Evolutionary conservation across 2,888 invertebrate genomes (phyloP).

Genomic region (Pandemis corylana): DNA sequence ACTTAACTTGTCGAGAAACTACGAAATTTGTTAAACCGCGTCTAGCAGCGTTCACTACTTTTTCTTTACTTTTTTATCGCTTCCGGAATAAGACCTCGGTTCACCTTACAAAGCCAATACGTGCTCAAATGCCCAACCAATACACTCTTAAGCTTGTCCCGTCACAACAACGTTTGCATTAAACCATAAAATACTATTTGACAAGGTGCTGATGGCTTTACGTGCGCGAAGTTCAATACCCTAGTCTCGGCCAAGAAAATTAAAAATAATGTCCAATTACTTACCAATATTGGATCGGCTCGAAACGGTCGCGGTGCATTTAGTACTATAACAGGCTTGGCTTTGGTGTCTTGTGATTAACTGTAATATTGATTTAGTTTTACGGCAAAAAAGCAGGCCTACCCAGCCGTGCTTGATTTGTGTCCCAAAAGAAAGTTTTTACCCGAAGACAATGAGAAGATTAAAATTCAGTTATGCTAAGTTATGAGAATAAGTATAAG

Average conservation of each 20-base stretch:
- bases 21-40: neutral
- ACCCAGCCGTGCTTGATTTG: neutral
- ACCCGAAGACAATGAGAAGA: neutral
- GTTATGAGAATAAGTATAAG: neutral
- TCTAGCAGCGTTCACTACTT: neutral
- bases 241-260: conserved; percentile 50
- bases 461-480: conserved; percentile 8
- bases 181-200: conserved; percentile 56
- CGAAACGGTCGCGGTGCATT: conserved; percentile 32
- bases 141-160: conserved; percentile 29
- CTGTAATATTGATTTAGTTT: conserved; percentile 29
- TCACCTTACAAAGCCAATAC: conserved; percentile 30
- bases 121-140: conserved; percentile 32
- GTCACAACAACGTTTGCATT: conserved; percentile 49
- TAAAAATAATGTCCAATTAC: conserved; percentile 57
- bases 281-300: conserved; percentile 37
- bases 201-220: conserved; percentile 48
- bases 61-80: conserved; percentile 4
- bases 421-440: neutral
- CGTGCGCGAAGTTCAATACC: conserved; percentile 53
- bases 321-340: conserved; percentile 24
- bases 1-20: conserved; percentile 1
- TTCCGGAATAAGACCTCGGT: conserved; percentile 25
- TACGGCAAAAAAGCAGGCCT: neutral
- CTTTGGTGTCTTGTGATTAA: conserved; percentile 32